These are phyloP conservation scores for Enteromius viviparus DNA, from an alignment of 2,797 vertebrate species.

Conservation along the genomic window DNA sequence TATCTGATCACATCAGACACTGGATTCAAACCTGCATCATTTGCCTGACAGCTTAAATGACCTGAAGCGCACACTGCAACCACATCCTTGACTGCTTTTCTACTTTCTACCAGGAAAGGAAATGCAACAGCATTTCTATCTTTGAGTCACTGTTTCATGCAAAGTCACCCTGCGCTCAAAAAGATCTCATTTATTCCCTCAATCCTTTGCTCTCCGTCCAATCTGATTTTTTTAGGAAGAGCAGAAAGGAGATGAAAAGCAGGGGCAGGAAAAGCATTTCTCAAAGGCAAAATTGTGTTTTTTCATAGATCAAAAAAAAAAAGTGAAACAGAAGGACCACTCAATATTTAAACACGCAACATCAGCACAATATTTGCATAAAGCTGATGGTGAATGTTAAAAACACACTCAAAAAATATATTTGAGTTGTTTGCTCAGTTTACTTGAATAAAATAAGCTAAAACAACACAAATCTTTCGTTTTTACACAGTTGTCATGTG, in stretches of 20 bases:
- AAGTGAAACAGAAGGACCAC: constrained; percentile 34
- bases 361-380: constrained; percentile 4
- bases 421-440: too few species aligned
- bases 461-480: too few species aligned
- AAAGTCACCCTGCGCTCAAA: constrained; percentile 19
- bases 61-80: neutral
- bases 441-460: too few species aligned
- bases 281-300: neutral
- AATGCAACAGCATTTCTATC: constrained; percentile 13
- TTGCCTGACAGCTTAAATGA: neutral
- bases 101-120: constrained; percentile 7
- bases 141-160: constrained; percentile 28
- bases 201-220: constrained; percentile 57
- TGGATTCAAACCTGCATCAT: neutral
- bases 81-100: neutral
- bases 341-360: neutral
- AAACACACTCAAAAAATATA: neutral
- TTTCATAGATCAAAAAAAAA: constrained; percentile 37
- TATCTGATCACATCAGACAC: neutral
- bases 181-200: constrained; percentile 38
- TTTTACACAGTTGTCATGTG: too few species aligned
- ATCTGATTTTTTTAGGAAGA: constrained; percentile 58
- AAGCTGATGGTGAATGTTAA: neutral
- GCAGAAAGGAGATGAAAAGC: constrained; percentile 54
- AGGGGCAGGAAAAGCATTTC: constrained; percentile 31